Evolutionary conservation across 2,888 invertebrate genomes (phyloP).

Genomic region (Lithophane leautieri): DNA sequence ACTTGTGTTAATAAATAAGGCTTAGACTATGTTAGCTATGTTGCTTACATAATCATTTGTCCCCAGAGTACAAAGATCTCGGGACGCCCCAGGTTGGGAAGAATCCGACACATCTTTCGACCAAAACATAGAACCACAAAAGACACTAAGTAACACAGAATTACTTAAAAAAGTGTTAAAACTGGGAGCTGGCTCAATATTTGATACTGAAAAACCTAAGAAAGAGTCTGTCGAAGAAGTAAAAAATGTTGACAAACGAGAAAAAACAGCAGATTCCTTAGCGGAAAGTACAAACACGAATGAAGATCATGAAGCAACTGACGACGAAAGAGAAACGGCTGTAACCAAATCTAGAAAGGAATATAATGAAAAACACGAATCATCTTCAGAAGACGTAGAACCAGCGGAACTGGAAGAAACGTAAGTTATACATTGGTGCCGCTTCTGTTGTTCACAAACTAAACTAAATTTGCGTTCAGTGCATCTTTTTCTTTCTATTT

Average conservation of each 20-base stretch:
- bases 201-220: neutral
- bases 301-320: neutral
- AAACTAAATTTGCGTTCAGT: too few relatives aligned
- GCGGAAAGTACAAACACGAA: neutral
- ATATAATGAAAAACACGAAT: too few relatives aligned
- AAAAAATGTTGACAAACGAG: neutral
- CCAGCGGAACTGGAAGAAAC: too few relatives aligned
- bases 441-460: too few relatives aligned
- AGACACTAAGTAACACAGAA: neutral
- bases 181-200: neutral
- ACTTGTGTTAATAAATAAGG: too few relatives aligned
- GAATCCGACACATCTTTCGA: neutral
- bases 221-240: neutral
- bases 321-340: neutral
- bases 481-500: too few relatives aligned
- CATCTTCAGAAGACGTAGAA: too few relatives aligned
- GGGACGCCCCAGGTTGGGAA: neutral
- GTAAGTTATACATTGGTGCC: too few relatives aligned
- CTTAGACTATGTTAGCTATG: too few relatives aligned
- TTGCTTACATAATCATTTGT: neutral
- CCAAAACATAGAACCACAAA: neutral
- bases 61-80: neutral
- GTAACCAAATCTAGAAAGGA: too few relatives aligned
- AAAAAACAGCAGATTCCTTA: neutral
- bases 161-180: constrained; percentile 2